A percentile compares a stretch with the other conserved stretches of the same genome.
These are phyloP conservation scores for Oenanthe melanoleuca DNA, from an alignment of 2,113 vertebrate species.

Conservation along the genomic window DNA sequence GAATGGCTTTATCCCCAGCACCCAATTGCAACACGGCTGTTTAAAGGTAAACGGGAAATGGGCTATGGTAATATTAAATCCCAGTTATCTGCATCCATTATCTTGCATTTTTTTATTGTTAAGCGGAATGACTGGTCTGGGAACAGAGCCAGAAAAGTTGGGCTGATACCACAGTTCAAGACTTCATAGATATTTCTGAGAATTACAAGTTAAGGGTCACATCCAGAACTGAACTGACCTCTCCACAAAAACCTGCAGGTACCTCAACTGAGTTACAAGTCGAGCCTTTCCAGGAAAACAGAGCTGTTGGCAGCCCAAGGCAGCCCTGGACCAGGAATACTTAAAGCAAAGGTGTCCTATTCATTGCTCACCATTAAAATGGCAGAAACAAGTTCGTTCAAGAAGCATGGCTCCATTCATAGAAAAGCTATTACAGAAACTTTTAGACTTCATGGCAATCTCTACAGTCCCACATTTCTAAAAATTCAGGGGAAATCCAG, in stretches of 20 bases:
- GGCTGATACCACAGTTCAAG: background rate
- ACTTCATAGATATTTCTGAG: background rate
- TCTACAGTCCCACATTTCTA: background rate
- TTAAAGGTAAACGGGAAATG: constrained; percentile 48
- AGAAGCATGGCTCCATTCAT: background rate
- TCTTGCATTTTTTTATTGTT: constrained; percentile 44
- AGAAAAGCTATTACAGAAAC: background rate
- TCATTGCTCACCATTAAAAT: background rate
- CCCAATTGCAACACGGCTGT: background rate
- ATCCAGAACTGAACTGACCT: background rate
- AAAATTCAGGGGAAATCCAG: background rate
- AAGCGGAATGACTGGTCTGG: background rate
- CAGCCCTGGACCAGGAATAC: background rate
- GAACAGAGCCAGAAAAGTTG: constrained; percentile 12
- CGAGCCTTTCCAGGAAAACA: background rate
- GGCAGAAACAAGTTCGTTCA: background rate
- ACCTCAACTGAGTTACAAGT: background rate
- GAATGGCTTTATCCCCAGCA: background rate
- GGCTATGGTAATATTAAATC: background rate
- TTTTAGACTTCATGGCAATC: background rate
- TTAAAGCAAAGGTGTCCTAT: background rate
- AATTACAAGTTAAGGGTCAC: background rate
- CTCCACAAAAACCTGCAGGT: background rate
- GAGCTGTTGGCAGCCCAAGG: background rate
- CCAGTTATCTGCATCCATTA: constrained; percentile 48